phyloP scores from a whole-genome alignment of 2,113 vertebrate genomes.

The Heteronetta atricapilla region DNA sequence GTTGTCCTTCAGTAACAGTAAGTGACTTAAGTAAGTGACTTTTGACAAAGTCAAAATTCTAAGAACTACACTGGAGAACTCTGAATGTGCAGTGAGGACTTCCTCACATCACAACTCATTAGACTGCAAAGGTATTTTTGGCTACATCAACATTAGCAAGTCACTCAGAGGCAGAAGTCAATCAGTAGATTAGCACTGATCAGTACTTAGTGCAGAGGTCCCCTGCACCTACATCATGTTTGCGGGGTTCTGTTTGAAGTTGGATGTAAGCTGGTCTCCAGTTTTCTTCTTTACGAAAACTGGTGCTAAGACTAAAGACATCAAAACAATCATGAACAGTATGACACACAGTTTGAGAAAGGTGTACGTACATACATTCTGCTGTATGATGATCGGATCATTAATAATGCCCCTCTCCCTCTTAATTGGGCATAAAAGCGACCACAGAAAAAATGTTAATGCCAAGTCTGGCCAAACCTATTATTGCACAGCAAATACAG shows the following conservation, averaged over 20 bases:
- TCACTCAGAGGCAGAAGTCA: background rate
- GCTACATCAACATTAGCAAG: background rate
- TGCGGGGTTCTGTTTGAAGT: background rate
- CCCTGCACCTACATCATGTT: background rate
- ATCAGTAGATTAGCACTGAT: background rate
- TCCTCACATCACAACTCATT: background rate
- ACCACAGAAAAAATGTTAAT: background rate
- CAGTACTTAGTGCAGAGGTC: background rate
- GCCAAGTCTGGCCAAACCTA: background rate
- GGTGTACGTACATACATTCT: background rate
- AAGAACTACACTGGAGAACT: background rate
- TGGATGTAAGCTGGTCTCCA: background rate
- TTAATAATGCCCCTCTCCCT: background rate
- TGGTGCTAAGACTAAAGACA: background rate
- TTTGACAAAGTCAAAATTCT: background rate
- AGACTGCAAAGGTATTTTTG: background rate
- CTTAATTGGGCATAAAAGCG: background rate
- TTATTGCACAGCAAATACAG: background rate
- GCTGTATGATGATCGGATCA: background rate
- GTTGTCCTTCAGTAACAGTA: background rate
- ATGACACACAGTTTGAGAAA: background rate
- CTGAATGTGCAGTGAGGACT: background rate
- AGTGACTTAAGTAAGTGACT: rapidly evolving
- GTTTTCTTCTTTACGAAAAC: background rate
- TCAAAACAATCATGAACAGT: background rate